These are phyloP conservation scores for Leistus spinibarbis DNA, from an alignment of 2,888 invertebrate species.

Conservation along the genomic window DNA sequence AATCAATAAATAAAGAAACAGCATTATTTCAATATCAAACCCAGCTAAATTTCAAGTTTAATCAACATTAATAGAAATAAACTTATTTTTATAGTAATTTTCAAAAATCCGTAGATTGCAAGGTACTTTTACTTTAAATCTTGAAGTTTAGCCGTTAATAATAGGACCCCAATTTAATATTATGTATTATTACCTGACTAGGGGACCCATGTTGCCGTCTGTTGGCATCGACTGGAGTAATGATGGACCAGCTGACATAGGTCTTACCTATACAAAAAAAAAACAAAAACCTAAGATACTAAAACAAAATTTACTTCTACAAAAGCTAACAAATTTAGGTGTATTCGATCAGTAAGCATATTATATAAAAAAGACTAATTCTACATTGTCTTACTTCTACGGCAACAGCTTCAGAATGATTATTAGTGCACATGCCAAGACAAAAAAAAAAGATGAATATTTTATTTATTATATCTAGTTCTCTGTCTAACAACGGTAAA, in stretches of 20 bases:
- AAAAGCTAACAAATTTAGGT: constrained; percentile 19
- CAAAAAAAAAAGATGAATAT: too few species aligned
- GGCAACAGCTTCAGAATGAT: too few species aligned
- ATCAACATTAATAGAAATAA: too few species aligned
- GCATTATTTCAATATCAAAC: neutral
- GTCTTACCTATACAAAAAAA: constrained; percentile 59
- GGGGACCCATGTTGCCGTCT: constrained; percentile 60
- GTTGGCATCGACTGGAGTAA: constrained; percentile 61
- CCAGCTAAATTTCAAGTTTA: neutral
- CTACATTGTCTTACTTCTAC: too few species aligned
- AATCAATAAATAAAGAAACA: neutral
- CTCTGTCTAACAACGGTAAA: too few species aligned
- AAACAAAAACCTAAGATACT: constrained; percentile 17
- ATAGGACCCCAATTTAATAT: constrained; percentile 32
- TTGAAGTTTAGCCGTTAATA: neutral
- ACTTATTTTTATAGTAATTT: neutral
- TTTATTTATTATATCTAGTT: too few species aligned
- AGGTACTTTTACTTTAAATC: neutral
- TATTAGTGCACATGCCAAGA: too few species aligned
- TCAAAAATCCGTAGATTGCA: neutral
- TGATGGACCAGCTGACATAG: constrained; percentile 64
- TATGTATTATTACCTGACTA: constrained; percentile 61
- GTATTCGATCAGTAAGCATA: neutral
- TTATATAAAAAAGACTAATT: neutral
- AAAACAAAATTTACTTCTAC: constrained; percentile 29